Conservation (phyloP, 2,888 invertebrate species). For the Drosophila cognata region DNA sequence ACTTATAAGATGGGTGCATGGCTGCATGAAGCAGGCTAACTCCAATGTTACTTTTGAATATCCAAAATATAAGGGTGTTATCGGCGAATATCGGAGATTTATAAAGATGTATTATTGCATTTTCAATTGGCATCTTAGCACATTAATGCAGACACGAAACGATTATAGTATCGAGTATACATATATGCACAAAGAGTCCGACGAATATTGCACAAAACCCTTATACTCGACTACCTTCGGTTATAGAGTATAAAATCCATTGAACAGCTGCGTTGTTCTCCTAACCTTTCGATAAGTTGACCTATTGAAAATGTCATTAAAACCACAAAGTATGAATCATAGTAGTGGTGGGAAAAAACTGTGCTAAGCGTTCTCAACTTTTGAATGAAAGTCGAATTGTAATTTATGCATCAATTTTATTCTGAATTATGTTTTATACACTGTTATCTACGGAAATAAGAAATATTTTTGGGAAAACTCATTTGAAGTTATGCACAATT, state of each 20-base stretch:
- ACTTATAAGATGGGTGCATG: background rate
- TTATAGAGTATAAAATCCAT: background rate
- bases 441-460: background rate
- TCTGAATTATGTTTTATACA: background rate
- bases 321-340: background rate
- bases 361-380: background rate
- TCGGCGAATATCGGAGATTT: background rate
- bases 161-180: background rate
- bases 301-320: slow-evolving; percentile 30
- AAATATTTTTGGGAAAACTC: background rate
- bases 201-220: background rate
- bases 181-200: background rate
- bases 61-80: background rate
- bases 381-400: background rate
- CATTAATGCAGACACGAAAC: background rate
- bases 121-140: background rate
- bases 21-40: accelerated
- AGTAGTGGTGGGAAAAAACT: background rate
- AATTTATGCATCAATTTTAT: background rate
- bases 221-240: background rate
- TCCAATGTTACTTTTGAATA: background rate
- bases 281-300: slow-evolving; percentile 36
- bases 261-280: slow-evolving; percentile 40
- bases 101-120: accelerated
- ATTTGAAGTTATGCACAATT: background rate